Conservation (phyloP, 37 sponge, comb jelly and placozoan species). For the Amphimedon queenslandica region DNA sequence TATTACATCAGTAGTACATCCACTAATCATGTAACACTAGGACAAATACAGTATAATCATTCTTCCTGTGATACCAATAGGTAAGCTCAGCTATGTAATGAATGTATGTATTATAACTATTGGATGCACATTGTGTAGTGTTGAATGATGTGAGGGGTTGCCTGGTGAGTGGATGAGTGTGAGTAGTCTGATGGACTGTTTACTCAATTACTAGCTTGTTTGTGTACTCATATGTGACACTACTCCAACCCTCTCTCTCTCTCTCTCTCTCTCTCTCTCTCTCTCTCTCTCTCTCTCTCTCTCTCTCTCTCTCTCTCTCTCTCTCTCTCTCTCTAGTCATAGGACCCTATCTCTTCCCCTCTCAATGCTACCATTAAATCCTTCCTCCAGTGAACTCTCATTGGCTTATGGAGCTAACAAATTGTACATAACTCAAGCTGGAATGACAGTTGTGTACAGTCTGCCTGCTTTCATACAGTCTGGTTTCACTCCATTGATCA, state of each 20-base stretch:
- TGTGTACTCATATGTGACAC: too few relatives aligned
- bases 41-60: too few relatives aligned
- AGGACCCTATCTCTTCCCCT: not conserved
- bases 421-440: not conserved
- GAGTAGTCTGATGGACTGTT: too few relatives aligned
- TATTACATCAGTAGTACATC: too few relatives aligned
- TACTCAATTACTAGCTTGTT: too few relatives aligned
- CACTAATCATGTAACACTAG: too few relatives aligned
- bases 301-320: slow-evolving; percentile 1
- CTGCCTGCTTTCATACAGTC: not conserved
- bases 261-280: slow-evolving; percentile 7
- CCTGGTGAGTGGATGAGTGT: too few relatives aligned
- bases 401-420: not conserved
- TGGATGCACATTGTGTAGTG: too few relatives aligned
- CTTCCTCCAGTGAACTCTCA: not conserved
- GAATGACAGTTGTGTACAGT: not conserved
- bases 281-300: slow-evolving; percentile 9
- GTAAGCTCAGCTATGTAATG: too few relatives aligned
- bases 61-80: too few relatives aligned
- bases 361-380: not conserved
- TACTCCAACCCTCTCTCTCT: not conserved
- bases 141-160: too few relatives aligned
- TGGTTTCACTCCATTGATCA: not conserved
- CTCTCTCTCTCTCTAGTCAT: not conserved
- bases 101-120: too few relatives aligned